Conservation (phyloP, 2,888 invertebrate genomes). For the Allacma fusca region DNA sequence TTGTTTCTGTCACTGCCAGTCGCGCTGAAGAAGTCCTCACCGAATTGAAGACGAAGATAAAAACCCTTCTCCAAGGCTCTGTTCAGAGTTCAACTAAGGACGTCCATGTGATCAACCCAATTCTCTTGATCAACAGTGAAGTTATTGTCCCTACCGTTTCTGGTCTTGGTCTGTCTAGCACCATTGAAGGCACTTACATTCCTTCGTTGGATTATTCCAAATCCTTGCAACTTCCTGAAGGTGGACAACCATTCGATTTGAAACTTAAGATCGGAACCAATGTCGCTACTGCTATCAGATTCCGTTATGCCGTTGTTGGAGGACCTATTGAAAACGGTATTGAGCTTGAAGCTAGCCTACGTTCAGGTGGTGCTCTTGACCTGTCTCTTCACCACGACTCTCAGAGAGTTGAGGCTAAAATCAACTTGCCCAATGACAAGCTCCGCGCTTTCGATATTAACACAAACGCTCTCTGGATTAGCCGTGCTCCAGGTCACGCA, state of each 20-base stretch:
- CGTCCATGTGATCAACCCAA: slow-evolving; percentile 64
- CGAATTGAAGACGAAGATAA: background rate
- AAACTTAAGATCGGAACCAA: slow-evolving; percentile 24
- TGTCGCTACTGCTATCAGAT: slow-evolving; percentile 58
- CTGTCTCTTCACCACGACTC: slow-evolving; percentile 65
- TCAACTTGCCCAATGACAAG: slow-evolving; percentile 80
- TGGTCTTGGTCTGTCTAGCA: slow-evolving; percentile 81
- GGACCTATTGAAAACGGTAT: slow-evolving; percentile 74
- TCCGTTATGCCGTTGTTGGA: slow-evolving; percentile 65
- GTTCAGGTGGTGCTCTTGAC: slow-evolving; percentile 72
- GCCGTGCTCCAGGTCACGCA: background rate
- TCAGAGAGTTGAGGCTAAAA: slow-evolving; percentile 76
- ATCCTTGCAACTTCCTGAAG: slow-evolving; percentile 71
- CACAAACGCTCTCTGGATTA: slow-evolving; percentile 63
- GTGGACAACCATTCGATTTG: slow-evolving; percentile 75
- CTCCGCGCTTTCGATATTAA: slow-evolving; percentile 79
- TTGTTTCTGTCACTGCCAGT: slow-evolving; percentile 68
- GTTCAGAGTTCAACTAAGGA: slow-evolving; percentile 63
- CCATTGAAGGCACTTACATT: slow-evolving; percentile 77
- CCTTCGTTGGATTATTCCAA: slow-evolving; percentile 68
- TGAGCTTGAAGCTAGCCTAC: slow-evolving; percentile 75
- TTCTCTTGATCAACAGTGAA: slow-evolving; percentile 81
- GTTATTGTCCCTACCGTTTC: slow-evolving; percentile 83
- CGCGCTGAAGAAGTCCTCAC: background rate
- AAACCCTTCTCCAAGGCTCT: slow-evolving; percentile 50